Base-by-base conservation (phyloP, 2,113 vertebrate species). In the Crotalus helleri region DNA sequence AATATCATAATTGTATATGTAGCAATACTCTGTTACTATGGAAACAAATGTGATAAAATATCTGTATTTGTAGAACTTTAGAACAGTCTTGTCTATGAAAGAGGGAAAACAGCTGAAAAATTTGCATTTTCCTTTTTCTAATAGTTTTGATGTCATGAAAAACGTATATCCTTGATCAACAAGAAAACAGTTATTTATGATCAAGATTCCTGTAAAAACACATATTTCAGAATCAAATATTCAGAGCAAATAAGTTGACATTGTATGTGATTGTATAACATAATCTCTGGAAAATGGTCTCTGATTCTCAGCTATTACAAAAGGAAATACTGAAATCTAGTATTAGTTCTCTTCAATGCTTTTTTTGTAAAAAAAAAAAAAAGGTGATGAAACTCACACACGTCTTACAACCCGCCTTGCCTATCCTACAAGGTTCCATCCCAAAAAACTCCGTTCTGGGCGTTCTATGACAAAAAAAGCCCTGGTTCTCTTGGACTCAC, bases 1-100 rank as follows among this genome's bases (percentile, higher is more conserved):
- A n/a, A n/a, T n/a, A 44, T 88, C 92, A 81, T 91, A 88, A 88
- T 81, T 93, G 51, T 81, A 33, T 58, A 44, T 93, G 85, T 87
- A 46, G 58, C 85, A 69, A n/a, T 55, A 54, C 29, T 91, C 26
- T 93, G 92, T 93, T 91, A 29, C 61, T 64, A 91, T 93, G 85
- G 90, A 74, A 93, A 69, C 33, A 11, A 91, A 19, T 91, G 3
- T 88, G 58, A 23, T 91, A 44, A 74, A 91, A 87, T 85, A 87
- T 90, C 69, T 93, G 87, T 26, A 74, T 87, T 69, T 69, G n/a
- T 87, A n/a, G 46, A 90, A 39, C 49, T 87, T 64, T 33, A 91
- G 19, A 46, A 39, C 5, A 44, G 74, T 85, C 12, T 90, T 57
- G 39, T 10, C 39, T 85, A 33, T 7, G 39, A 58, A 86, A n/a